phyloP scores from a whole-genome alignment of 30 jellyfish, hydroid and myxozoan genomes.

The Pseudorhiza aurosa region DNA sequence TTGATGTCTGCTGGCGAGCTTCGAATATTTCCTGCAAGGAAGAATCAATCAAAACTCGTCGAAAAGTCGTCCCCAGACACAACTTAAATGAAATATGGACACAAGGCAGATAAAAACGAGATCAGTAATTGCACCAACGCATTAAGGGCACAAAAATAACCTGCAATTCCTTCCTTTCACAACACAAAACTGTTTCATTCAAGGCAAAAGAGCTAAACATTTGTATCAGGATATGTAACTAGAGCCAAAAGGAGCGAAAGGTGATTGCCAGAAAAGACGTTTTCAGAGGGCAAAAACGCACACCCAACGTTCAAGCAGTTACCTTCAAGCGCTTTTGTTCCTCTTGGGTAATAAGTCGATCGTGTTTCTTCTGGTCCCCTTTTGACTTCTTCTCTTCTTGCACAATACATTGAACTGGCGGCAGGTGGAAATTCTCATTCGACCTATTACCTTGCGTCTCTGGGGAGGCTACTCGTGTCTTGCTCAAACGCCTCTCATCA shows the following conservation, averaged over 20 bases:
- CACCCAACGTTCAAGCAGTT: not conserved
- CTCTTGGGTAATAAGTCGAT: conserved; percentile 38
- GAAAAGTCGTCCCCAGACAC: no score
- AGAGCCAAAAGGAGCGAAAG: no score
- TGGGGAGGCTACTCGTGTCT: conserved; percentile 36
- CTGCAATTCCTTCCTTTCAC: no score
- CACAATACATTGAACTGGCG: conserved; percentile 54
- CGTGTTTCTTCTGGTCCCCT: conserved; percentile 27
- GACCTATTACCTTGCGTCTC: conserved; percentile 31
- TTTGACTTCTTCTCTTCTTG: conserved; percentile 57
- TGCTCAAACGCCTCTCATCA: conserved; percentile 28
- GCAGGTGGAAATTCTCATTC: conserved; percentile 57
- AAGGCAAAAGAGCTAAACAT: no score
- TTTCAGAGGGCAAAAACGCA: no score
- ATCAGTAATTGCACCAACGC: no score
- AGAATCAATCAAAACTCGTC: not conserved
- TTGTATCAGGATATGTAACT: no score
- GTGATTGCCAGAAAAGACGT: no score
- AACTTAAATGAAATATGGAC: no score
- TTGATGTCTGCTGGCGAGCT: conserved; percentile 66
- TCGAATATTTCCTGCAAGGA: conserved; percentile 56
- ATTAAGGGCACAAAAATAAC: no score
- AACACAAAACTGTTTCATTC: no score
- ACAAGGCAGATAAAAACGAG: no score
- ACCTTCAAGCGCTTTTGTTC: conserved; percentile 66